phyloP scores from a whole-genome alignment of 1,140 invertebrate species.

The Drosophila nigromelanica region DNA sequence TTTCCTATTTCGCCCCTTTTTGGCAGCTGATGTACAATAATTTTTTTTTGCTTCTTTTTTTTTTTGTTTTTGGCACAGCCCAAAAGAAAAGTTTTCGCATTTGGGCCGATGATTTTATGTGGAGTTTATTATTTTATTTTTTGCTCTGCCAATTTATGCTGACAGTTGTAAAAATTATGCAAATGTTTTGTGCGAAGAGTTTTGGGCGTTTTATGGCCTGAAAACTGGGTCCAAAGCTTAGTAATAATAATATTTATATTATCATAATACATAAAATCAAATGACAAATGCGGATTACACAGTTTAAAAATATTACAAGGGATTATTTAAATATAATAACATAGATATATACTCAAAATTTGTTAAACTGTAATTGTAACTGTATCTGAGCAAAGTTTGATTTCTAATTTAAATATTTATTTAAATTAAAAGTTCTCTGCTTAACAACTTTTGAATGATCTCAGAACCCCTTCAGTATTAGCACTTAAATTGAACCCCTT shows the following conservation, averaged over 20 bases:
- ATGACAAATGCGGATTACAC: too few relatives aligned
- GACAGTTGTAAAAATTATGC: constrained; percentile 66
- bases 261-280: constrained; percentile 12
- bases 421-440: background rate
- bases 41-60: constrained; percentile 40
- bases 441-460: too few relatives aligned
- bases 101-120: constrained; percentile 50
- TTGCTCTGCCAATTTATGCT: constrained; percentile 53
- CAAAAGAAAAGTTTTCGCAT: constrained; percentile 60
- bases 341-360: too few relatives aligned
- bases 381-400: too few relatives aligned
- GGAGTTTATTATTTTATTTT: constrained; percentile 51
- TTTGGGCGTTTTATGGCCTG: constrained; percentile 29
- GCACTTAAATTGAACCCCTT: background rate
- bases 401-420: too few relatives aligned
- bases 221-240: constrained; percentile 11
- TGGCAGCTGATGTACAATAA: constrained; percentile 6
- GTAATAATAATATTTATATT: constrained; percentile 3
- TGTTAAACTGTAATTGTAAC: too few relatives aligned
- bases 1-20: background rate
- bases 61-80: constrained; percentile 45
- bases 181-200: constrained; percentile 29
- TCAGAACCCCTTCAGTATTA: background rate
- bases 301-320: too few relatives aligned
- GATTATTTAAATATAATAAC: too few relatives aligned